phyloP scores from a whole-genome alignment of 2,797 vertebrate genomes.

The Coracias cyanogaster region DNA sequence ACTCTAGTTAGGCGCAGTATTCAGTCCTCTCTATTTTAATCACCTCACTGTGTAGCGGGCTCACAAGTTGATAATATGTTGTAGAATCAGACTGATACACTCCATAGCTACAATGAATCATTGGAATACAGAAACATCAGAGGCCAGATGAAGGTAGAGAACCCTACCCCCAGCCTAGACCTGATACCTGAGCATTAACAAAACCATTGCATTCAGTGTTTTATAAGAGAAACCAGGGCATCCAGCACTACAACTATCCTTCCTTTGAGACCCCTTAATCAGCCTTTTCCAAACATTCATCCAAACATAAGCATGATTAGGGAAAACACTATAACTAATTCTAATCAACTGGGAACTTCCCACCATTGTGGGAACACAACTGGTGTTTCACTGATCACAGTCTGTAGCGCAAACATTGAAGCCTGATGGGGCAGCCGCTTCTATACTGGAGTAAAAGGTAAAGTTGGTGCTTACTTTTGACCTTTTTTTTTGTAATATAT shows the following conservation, averaged over 20 bases:
- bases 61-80: not conserved
- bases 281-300: not conserved
- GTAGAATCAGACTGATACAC: not conserved
- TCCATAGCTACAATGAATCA: not conserved
- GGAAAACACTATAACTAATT: not conserved
- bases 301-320: not conserved
- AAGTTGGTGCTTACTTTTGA: not conserved
- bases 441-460: not conserved
- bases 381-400: not conserved
- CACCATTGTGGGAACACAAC: not conserved
- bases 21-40: constrained; percentile 21
- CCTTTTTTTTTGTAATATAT: not conserved
- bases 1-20: not conserved
- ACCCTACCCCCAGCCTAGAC: not conserved
- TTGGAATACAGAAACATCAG: not conserved
- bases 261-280: not conserved
- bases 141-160: not conserved
- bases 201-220: not conserved
- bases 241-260: not conserved
- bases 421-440: too few relatives aligned
- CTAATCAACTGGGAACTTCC: not conserved
- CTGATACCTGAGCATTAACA: not conserved
- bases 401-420: not conserved
- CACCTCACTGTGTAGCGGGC: not conserved
- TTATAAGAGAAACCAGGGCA: not conserved